phyloP scores from a whole-genome alignment of 2,888 invertebrate species.

The Hypolimnas misippus region DNA sequence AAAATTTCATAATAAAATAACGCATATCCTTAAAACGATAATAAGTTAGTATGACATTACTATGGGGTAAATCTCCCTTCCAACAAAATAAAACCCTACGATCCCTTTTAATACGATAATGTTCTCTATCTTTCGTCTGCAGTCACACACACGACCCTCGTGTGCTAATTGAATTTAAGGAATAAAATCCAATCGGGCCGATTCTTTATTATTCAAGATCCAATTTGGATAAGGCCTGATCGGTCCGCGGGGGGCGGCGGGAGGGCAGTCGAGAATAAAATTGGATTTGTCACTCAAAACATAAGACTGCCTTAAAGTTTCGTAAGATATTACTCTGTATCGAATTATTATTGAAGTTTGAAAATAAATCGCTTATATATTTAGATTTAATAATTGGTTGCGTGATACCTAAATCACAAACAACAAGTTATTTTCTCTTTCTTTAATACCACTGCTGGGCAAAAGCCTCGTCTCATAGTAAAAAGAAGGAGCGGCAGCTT shows the following conservation, averaged over 20 bases:
- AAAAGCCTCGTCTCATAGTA: too few relatives aligned
- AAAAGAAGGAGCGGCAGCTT: too few relatives aligned
- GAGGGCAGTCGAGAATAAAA: constrained; percentile 82
- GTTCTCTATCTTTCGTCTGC: constrained; percentile 81
- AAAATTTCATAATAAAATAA: constrained; percentile 13
- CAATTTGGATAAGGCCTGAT: constrained; percentile 85
- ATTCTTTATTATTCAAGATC: constrained; percentile 86
- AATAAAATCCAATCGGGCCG: constrained; percentile 85
- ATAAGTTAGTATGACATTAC: constrained; percentile 37
- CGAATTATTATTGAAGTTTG: constrained; percentile 9
- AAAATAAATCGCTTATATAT: background rate
- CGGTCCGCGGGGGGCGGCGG: constrained; percentile 71
- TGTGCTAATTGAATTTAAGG: constrained; percentile 85
- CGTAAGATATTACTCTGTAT: constrained; percentile 52
- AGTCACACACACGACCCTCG: constrained; percentile 83
- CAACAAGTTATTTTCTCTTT: too few relatives aligned
- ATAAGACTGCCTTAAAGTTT: constrained; percentile 76
- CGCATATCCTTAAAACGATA: constrained; percentile 31
- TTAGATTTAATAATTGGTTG: too few relatives aligned
- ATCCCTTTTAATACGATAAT: constrained; percentile 81
- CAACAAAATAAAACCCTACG: constrained; percentile 62
- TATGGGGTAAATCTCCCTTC: constrained; percentile 50
- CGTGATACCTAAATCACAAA: too few relatives aligned
- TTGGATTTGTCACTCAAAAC: constrained; percentile 85
- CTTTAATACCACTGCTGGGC: too few relatives aligned